Evolutionary conservation across 2,113 vertebrate species (phyloP).

Genomic region (Haemorhous mexicanus): DNA sequence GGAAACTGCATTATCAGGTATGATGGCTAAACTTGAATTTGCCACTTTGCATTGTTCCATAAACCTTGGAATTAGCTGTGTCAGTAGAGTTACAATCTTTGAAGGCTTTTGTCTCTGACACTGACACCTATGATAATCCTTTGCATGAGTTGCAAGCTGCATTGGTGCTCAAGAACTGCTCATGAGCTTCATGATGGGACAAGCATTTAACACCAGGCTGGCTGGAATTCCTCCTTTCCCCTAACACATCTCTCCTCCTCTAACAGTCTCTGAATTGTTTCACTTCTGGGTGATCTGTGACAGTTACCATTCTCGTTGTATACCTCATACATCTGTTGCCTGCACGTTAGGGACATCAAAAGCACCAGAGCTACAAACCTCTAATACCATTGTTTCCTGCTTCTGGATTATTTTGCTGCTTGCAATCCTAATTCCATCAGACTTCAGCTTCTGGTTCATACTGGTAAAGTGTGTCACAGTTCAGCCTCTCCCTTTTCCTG

Average conservation of each 20-base stretch:
- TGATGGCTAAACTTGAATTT: not conserved
- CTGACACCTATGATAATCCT: not conserved
- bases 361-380: not conserved
- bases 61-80: not conserved
- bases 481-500: not conserved
- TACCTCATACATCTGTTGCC: not conserved
- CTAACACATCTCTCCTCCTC: not conserved
- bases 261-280: not conserved
- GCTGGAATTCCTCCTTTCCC: not conserved
- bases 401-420: not conserved
- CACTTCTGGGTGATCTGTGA: not conserved
- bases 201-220: not conserved
- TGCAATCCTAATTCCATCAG: not conserved
- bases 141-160: not conserved
- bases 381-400: not conserved
- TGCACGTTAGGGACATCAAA: not conserved
- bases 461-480: not conserved
- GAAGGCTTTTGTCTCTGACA: not conserved
- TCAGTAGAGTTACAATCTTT: not conserved
- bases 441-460: not conserved
- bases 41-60: not conserved
- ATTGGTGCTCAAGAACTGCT: not conserved
- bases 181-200: not conserved
- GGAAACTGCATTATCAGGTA: slow-evolving; percentile 96
- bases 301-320: not conserved